These are phyloP conservation scores for Hermaeophaga mercurialis DNA, from an alignment of 2,888 invertebrate genomes.

Conservation along the genomic window DNA sequence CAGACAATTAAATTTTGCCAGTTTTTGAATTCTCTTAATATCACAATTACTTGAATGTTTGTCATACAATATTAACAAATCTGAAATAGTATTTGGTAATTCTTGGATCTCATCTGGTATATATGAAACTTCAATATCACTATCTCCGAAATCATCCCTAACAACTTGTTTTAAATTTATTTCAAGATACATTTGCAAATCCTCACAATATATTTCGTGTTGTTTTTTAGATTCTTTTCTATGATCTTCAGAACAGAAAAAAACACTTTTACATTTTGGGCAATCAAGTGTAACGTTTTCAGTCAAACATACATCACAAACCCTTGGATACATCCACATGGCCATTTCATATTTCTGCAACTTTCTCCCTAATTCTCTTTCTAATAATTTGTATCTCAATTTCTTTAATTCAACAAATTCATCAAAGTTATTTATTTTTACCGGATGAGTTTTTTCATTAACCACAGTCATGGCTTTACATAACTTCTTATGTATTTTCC, in stretches of 20 bases:
- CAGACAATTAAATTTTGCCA: conserved; percentile 31
- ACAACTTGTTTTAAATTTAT: conserved; percentile 2
- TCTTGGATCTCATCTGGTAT: conserved; percentile 11
- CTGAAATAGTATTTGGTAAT: conserved; percentile 25
- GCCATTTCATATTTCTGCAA: conserved; percentile 43
- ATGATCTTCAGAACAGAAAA: conserved; percentile 43
- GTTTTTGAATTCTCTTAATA: conserved; percentile 18
- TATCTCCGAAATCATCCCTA: not conserved
- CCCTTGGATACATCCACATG: conserved; percentile 48
- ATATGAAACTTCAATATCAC: not conserved
- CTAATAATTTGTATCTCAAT: conserved; percentile 35
- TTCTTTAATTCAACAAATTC: conserved; percentile 27
- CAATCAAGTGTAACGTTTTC: conserved; percentile 37
- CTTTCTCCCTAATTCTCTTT: conserved; percentile 37
- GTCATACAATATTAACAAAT: conserved; percentile 26
- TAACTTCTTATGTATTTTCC: conserved; percentile 74
- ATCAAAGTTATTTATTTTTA: conserved; percentile 24
- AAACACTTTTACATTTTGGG: conserved; percentile 39
- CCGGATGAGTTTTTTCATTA: conserved; percentile 12
- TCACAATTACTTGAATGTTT: conserved; percentile 11
- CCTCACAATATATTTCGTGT: conserved; percentile 38
- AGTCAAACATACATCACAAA: conserved; percentile 45
- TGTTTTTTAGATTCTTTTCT: conserved; percentile 21
- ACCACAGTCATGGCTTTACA: conserved; percentile 53
- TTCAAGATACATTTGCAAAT: conserved; percentile 39